Percentiles rank a stretch among this genome's conserved stretches.
Conservation (phyloP, 2,888 invertebrate genomes). For the Polymixis flavicincta region DNA sequence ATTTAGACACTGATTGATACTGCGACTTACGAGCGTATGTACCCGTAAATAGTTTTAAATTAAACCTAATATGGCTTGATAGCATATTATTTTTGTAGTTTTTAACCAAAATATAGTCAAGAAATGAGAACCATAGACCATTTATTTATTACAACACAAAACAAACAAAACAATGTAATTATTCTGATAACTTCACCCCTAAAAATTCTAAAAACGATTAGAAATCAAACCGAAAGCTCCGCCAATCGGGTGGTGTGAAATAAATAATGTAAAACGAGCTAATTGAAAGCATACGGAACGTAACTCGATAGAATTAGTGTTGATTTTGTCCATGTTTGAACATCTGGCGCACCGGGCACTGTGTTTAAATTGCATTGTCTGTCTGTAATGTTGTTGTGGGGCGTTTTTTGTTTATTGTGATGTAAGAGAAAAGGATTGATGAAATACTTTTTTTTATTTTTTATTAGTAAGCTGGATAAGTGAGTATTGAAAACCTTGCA, state of each 20-base stretch:
- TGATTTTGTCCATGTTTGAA: slow-evolving; percentile 77
- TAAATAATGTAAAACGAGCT: slow-evolving; percentile 67
- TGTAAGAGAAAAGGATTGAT: slow-evolving; percentile 44
- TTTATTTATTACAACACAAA: background rate
- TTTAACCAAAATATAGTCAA: background rate
- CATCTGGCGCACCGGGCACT: slow-evolving; percentile 77
- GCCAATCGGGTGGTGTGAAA: slow-evolving; percentile 63
- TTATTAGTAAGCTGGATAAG: background rate
- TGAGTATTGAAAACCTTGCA: background rate
- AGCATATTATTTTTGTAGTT: background rate
- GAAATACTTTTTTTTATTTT: background rate
- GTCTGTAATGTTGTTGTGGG: slow-evolving; percentile 68
- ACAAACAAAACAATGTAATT: slow-evolving; percentile 1
- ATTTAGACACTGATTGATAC: no score
- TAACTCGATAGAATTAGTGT: slow-evolving; percentile 78
- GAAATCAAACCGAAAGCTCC: slow-evolving; percentile 34
- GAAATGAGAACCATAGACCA: background rate
- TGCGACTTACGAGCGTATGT: no score
- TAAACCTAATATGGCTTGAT: no score
- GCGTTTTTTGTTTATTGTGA: slow-evolving; percentile 59
- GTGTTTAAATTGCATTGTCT: slow-evolving; percentile 77
- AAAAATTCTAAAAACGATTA: slow-evolving; percentile 37
- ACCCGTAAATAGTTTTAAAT: no score
- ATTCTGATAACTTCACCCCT: slow-evolving; percentile 29
- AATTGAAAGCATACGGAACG: slow-evolving; percentile 68